phyloP scores from a whole-genome alignment of 2,113 vertebrate genomes.

The Australoheros scitulus region DNA sequence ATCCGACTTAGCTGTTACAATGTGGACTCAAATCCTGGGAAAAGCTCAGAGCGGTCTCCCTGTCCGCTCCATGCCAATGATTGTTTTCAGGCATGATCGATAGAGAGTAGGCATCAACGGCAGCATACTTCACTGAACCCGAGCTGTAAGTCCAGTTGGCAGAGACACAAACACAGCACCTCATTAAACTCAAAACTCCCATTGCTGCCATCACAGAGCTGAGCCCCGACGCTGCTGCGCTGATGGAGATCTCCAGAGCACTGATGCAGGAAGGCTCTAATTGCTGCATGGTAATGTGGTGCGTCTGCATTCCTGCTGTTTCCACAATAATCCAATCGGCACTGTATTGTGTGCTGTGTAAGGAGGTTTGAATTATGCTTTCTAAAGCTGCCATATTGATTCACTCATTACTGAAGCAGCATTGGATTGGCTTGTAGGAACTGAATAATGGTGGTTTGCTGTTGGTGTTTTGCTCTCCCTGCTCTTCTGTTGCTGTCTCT shows the following conservation, averaged over 20 bases:
- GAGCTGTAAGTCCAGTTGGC: slow-evolving; percentile 67
- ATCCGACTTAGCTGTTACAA: slow-evolving; percentile 16
- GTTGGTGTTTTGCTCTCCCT: slow-evolving; percentile 22
- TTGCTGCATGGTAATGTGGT: slow-evolving; percentile 63
- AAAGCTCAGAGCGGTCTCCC: slow-evolving; percentile 3
- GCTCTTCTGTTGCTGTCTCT: slow-evolving; percentile 32
- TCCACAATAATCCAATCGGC: slow-evolving; percentile 53
- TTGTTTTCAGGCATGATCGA: slow-evolving; percentile 55
- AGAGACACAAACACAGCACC: slow-evolving; percentile 66
- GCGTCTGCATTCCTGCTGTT: slow-evolving; percentile 59
- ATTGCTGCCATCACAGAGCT: slow-evolving; percentile 48
- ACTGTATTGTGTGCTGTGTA: slow-evolving; percentile 43
- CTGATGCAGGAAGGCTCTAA: slow-evolving; percentile 63
- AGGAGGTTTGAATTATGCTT: slow-evolving; percentile 53
- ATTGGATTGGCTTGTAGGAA: slow-evolving; percentile 25
- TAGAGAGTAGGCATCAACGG: slow-evolving; percentile 48
- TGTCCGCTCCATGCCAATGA: slow-evolving; percentile 4
- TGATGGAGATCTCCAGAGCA: slow-evolving; percentile 67
- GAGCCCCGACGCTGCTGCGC: slow-evolving; percentile 29
- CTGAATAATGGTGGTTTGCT: slow-evolving; percentile 34
- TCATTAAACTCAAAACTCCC: slow-evolving; percentile 73
- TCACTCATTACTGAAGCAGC: slow-evolving; percentile 47
- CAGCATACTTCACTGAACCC: slow-evolving; percentile 43
- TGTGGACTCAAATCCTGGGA: background rate
- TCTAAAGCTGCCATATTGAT: slow-evolving; percentile 54